These are phyloP conservation scores for Drosophila kepulauana DNA, from an alignment of 1,140 invertebrate genomes.

Conservation along the genomic window DNA sequence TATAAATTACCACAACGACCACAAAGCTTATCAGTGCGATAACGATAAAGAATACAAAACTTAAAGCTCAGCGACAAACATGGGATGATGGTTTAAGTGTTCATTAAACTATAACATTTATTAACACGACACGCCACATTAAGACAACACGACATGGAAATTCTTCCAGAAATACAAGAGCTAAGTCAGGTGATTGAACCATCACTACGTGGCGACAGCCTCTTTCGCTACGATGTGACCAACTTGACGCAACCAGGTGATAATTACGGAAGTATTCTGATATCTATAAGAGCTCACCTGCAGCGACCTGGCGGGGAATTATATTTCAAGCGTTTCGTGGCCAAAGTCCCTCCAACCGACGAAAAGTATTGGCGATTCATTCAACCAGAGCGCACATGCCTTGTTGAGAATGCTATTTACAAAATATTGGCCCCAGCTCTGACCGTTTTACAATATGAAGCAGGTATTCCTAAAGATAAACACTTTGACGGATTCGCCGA, in stretches of 20 bases:
- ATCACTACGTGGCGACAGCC: constrained; percentile 37
- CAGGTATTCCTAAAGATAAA: constrained; percentile 76
- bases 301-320: background rate
- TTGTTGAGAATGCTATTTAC: constrained; percentile 87
- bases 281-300: constrained; percentile 77
- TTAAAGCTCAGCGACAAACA: background rate
- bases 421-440: constrained; percentile 85
- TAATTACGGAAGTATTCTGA: constrained; percentile 87
- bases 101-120: background rate
- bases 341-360: constrained; percentile 87
- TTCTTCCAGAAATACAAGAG: constrained; percentile 52
- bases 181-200: constrained; percentile 60
- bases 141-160: constrained; percentile 41
- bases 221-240: constrained; percentile 43
- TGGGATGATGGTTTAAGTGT: background rate
- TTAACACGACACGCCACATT: background rate
- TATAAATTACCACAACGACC: background rate
- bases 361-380: constrained; percentile 86
- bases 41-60: background rate
- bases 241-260: constrained; percentile 86
- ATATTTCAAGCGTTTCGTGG: constrained; percentile 84
- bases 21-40: constrained; percentile 36
- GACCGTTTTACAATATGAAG: constrained; percentile 85
- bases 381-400: constrained; percentile 87
- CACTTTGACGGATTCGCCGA: constrained; percentile 85